Evolutionary conservation across 2,888 invertebrate species (phyloP), one percentile per base, ranked within the genome.

Genomic region (Lydus trimaculatus): DNA sequence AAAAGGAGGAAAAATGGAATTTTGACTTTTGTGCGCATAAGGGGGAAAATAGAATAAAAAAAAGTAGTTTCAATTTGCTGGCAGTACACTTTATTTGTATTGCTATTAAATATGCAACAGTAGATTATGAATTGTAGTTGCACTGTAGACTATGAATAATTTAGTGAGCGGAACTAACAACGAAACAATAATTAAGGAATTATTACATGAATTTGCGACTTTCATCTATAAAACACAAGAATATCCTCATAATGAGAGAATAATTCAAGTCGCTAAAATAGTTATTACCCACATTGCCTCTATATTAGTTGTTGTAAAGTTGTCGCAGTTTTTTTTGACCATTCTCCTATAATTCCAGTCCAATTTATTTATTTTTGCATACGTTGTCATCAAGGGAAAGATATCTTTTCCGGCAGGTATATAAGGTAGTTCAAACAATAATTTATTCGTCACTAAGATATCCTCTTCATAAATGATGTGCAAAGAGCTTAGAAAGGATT

Each of bases 51-150:
- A 2, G 11, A 39, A 13, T 13, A 15, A 15, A 39, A 5, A 1
- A 17, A 48, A 8, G 43, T 17, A n/a, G n/a, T 48, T 67, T 52
- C 62, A 64, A 68, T 64, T 63, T 33, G 39, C 56, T 58, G 31
- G 17, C 56, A 63, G n/a, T 60, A 13, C 63, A 58, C 59, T 31
- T 67, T 61, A 23, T 61, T 31, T 28, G 13, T n/a, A 31, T 23
- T 43, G 52, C 20, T 48, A 69, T 65, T 61, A 69, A 69, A 69
- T 69, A 69, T 69, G 65, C 65, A 65, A 64, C 58, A 58, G 25
- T 61, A 64, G 62, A 68, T 68, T 65, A 56, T 56, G 64, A 61
- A 52, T 60, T 67, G 61, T 56, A 52, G 61, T 48, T 39, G 48
- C 43, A 43, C 31, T 52, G 20, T 20, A 60, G 25, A 28, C 33